Percentiles rank a stretch among this genome's conserved stretches.
Conservation (phyloP, 1,140 invertebrate genomes). For the Eufriesea mexicana region DNA sequence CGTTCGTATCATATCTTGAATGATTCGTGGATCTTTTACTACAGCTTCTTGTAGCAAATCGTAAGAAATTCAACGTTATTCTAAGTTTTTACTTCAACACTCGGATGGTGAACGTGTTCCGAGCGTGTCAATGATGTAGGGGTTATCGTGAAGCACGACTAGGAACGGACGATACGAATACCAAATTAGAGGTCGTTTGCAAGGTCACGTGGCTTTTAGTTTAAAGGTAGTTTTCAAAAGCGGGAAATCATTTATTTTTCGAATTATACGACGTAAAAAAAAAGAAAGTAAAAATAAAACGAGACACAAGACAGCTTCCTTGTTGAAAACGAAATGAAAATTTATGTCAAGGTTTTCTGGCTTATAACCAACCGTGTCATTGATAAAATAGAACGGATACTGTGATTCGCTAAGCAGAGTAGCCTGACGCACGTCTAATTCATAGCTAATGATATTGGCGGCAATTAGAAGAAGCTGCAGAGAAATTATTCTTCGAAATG, state of each 20-base stretch:
- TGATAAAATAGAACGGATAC: conserved; percentile 1
- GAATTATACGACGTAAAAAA: too few species aligned
- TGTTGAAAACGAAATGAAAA: background rate
- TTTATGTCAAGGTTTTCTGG: conserved; percentile 1
- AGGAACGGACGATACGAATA: conserved; percentile 39
- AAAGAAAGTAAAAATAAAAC: background rate
- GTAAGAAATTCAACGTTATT: background rate
- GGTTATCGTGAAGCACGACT: conserved; percentile 27
- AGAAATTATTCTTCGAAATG: conserved; percentile 2
- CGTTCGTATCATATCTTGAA: conserved; percentile 77
- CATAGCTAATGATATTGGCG: conserved; percentile 14
- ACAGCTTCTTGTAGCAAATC: conserved; percentile 24
- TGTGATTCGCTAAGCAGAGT: background rate
- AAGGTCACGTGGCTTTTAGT: conserved; percentile 75
- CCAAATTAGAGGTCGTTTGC: conserved; percentile 78
- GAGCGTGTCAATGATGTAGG: conserved; percentile 20
- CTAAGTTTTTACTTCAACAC: background rate
- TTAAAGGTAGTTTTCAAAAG: conserved; percentile 41
- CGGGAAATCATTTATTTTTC: background rate
- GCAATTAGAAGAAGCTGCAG: background rate
- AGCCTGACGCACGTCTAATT: background rate
- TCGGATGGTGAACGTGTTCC: conserved; percentile 17
- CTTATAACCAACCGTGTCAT: conserved; percentile 13
- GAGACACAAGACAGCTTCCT: background rate
- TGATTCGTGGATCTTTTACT: conserved; percentile 81